Conservation (phyloP, 2,113 vertebrate species). For the Pandion haliaetus region DNA sequence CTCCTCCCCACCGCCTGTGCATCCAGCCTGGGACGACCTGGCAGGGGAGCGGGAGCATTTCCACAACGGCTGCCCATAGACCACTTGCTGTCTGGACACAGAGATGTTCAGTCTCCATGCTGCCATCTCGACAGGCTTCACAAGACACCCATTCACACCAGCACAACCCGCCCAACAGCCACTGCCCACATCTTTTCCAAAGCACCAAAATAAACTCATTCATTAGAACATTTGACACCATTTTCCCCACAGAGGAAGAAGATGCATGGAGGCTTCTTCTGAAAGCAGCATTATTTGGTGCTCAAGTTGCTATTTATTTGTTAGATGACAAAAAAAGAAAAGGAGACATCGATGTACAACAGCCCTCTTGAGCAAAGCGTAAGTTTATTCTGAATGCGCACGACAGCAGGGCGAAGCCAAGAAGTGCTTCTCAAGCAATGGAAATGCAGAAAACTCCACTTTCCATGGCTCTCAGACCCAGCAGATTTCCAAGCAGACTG, state of each 20-base stretch:
- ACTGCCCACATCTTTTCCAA: not conserved
- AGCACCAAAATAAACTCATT: slow-evolving; percentile 39
- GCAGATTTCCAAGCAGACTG: not conserved
- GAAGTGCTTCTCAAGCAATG: not conserved
- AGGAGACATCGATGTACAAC: not conserved
- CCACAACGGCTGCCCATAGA: not conserved
- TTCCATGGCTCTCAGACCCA: not conserved
- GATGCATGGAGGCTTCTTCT: not conserved
- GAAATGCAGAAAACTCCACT: rapidly evolving
- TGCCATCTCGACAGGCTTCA: not conserved
- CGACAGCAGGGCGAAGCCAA: rapidly evolving
- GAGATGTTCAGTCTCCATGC: not conserved
- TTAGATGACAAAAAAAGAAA: not conserved
- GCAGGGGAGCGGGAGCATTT: not conserved
- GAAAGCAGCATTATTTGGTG: not conserved
- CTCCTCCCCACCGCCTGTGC: not conserved
- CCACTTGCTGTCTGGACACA: not conserved
- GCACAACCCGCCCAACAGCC: not conserved
- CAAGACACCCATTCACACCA: slow-evolving; percentile 14
- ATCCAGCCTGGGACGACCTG: rapidly evolving
- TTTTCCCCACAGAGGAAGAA: not conserved
- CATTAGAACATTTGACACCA: not conserved
- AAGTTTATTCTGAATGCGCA: not conserved
- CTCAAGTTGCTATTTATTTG: not conserved
- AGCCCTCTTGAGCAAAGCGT: not conserved